Conservation (phyloP, 2,797 vertebrate genomes). For the Artibeus lituratus region DNA sequence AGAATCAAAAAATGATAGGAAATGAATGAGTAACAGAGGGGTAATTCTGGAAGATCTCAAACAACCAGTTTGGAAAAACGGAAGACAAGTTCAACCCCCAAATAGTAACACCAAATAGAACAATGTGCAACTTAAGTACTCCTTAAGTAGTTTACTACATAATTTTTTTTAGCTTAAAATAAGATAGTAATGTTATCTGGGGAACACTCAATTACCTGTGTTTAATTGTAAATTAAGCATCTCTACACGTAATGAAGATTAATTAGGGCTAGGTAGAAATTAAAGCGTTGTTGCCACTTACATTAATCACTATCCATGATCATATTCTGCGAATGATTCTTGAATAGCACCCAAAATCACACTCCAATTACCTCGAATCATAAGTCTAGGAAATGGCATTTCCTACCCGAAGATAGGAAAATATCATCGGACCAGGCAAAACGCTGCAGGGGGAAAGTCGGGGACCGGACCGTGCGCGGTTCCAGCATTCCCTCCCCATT, state of each 20-base stretch:
- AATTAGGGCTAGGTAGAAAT: background rate
- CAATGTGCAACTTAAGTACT: background rate
- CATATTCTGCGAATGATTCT: background rate
- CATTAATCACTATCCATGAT: background rate
- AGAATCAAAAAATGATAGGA: background rate
- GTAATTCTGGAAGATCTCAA: background rate
- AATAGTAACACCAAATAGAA: slow-evolving; percentile 20
- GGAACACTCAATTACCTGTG: background rate
- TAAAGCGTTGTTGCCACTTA: background rate
- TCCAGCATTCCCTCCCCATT: background rate
- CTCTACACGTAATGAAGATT: background rate
- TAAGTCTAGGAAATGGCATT: background rate
- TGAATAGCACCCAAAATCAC: slow-evolving; percentile 15
- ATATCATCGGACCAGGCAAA: background rate
- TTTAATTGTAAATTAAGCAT: background rate
- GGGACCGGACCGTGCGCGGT: background rate
- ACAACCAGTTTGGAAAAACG: background rate
- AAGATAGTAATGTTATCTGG: background rate
- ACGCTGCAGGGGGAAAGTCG: background rate
- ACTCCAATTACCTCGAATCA: background rate
- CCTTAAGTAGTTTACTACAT: background rate
- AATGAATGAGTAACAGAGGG: background rate
- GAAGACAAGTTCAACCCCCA: background rate
- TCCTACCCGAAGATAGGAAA: background rate
- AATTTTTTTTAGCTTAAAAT: background rate